Evolutionary conservation across 2,797 vertebrate species (phyloP).

Genomic region (Manis javanica): DNA sequence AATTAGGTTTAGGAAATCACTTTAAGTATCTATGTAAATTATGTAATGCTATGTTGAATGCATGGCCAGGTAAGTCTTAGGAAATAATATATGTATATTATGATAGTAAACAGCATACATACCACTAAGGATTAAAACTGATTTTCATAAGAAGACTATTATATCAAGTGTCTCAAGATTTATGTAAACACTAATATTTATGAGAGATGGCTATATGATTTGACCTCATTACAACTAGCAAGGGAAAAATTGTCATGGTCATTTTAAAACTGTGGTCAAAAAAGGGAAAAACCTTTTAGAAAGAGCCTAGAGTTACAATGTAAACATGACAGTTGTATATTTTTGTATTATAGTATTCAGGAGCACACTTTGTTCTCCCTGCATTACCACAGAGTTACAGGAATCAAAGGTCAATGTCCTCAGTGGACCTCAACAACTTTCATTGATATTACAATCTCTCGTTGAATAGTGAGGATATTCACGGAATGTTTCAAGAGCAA

Average conservation of each 20-base stretch:
- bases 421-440: background rate
- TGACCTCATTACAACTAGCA: background rate
- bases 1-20: conserved; percentile 70
- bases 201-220: background rate
- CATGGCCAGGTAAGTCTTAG: background rate
- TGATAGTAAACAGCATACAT: background rate
- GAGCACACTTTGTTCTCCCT: background rate
- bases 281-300: background rate
- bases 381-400: background rate
- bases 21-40: conserved; percentile 69
- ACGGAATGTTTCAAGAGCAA: background rate
- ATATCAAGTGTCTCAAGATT: background rate
- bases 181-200: background rate
- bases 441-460: background rate
- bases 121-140: background rate
- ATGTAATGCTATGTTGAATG: background rate
- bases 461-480: background rate
- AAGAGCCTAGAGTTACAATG: background rate
- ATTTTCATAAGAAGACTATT: background rate
- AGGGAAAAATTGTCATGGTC: background rate
- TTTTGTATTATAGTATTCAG: background rate
- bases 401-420: background rate
- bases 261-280: background rate
- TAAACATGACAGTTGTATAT: background rate
- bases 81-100: background rate